phyloP scores from a whole-genome alignment of 2,113 vertebrate species.

The Lates calcarifer region DNA sequence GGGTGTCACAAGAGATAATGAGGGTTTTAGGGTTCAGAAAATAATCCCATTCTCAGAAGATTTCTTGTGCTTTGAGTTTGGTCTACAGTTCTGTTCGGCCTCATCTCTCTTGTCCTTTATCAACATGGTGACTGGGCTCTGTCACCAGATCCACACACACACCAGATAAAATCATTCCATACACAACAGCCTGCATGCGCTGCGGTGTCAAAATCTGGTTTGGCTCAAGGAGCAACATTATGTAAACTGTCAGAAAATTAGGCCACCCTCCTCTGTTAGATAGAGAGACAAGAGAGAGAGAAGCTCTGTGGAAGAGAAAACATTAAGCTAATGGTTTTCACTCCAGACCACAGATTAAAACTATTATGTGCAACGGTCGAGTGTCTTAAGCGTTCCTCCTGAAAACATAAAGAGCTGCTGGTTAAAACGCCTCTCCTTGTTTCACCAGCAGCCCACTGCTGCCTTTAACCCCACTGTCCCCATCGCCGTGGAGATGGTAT shows the following conservation, averaged over 20 bases:
- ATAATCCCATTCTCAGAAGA: background rate
- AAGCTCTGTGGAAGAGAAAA: conserved; percentile 23
- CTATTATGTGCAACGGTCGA: background rate
- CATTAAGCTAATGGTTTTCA: conserved; percentile 19
- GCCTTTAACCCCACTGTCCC: conserved; percentile 28
- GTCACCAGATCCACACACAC: background rate
- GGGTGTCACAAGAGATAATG: background rate
- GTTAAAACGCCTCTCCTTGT: conserved; percentile 17
- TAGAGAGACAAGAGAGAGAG: background rate
- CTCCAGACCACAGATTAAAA: conserved; percentile 10
- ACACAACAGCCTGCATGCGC: conserved; percentile 38
- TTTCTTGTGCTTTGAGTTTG: background rate
- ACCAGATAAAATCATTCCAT: background rate
- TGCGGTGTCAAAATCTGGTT: conserved; percentile 51
- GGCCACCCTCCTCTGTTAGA: conserved; percentile 39
- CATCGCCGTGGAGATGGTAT: conserved; percentile 73
- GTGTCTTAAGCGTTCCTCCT: background rate
- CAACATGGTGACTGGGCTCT: background rate
- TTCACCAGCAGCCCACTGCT: conserved; percentile 14
- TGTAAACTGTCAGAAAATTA: conserved; percentile 62
- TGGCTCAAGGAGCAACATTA: conserved; percentile 48
- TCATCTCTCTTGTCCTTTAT: background rate
- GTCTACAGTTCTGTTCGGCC: background rate
- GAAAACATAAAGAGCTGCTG: conserved; percentile 25
- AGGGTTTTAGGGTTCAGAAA: conserved; percentile 5